Evolutionary conservation across 2,113 vertebrate species (phyloP).

Genomic region (Gobio gobio): DNA sequence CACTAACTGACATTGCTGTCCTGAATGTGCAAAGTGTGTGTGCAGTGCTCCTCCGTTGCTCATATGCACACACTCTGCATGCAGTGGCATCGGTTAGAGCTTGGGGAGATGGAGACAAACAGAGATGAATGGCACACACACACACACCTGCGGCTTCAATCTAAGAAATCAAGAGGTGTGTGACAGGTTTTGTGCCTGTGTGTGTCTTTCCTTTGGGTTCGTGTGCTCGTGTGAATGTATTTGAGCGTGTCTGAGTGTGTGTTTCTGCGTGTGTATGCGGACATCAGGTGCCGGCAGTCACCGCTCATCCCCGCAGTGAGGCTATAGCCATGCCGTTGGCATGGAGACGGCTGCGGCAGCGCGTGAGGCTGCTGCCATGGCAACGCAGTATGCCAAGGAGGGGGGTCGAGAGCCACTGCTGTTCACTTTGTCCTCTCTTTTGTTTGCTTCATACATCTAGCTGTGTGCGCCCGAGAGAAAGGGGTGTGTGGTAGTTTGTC

Average conservation of each 20-base stretch:
- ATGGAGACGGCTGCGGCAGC: constrained; percentile 74
- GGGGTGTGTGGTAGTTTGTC: not conserved
- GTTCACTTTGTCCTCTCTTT: constrained; percentile 63
- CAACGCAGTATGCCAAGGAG: constrained; percentile 73
- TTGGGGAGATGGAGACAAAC: constrained; percentile 9
- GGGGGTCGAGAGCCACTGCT: constrained; percentile 62
- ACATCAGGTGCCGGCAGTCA: constrained; percentile 72
- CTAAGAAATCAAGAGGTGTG: constrained; percentile 4
- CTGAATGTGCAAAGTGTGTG: constrained; percentile 43
- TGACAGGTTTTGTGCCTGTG: constrained; percentile 5
- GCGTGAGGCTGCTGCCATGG: constrained; percentile 75
- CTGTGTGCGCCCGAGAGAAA: constrained; percentile 33
- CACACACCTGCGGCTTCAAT: constrained; percentile 54
- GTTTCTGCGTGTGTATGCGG: constrained; percentile 17
- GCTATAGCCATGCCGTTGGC: constrained; percentile 72
- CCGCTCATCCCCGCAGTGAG: constrained; percentile 67
- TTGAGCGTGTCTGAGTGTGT: constrained; percentile 23
- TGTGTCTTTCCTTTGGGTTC: not conserved
- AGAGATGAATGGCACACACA: constrained; percentile 27
- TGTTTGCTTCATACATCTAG: constrained; percentile 52
- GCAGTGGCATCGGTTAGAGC: constrained; percentile 42
- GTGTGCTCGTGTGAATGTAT: not conserved
- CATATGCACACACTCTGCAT: constrained; percentile 30
- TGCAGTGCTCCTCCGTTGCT: constrained; percentile 8
- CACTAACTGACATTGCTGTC: constrained; percentile 72